Evolutionary conservation across 1,140 invertebrate genomes (phyloP).

Genomic region (Sycophaga agraensis): DNA sequence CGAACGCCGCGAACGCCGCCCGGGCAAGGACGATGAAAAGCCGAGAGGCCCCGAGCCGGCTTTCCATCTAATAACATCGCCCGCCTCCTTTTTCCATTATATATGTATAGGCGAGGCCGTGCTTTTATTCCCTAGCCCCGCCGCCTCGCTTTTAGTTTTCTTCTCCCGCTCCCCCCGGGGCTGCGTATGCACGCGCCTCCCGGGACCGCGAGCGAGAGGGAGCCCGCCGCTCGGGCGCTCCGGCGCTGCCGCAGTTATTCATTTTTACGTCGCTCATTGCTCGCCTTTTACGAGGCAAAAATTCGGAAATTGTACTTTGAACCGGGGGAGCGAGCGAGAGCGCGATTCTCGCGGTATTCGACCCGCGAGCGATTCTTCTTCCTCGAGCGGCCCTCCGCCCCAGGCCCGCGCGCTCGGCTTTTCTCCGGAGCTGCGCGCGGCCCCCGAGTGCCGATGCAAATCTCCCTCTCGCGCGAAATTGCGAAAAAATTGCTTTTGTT

Average conservation of each 20-base stretch:
- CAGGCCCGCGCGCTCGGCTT: not conserved
- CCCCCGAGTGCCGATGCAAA: not conserved
- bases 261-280: conserved; percentile 57
- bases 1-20: no score
- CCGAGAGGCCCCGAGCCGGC: no score
- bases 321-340: conserved; percentile 30
- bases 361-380: conserved; percentile 6
- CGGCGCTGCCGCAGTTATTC: conserved; percentile 33
- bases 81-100: conserved; percentile 5
- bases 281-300: conserved; percentile 57
- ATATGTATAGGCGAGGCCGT: conserved; percentile 37
- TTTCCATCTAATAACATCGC: conserved; percentile 34
- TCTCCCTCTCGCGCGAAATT: conserved; percentile 1
- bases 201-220: not conserved
- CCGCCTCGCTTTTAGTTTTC: conserved; percentile 4
- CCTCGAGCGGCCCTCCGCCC: not conserved
- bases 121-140: conserved; percentile 17
- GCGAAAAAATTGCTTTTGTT: not conserved
- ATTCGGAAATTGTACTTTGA: conserved; percentile 57
- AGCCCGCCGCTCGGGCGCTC: not conserved
- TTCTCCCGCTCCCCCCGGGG: not conserved
- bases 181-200: not conserved
- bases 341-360: conserved; percentile 17
- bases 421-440: not conserved
- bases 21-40: conserved; percentile 19